phyloP scores from a whole-genome alignment of 1,140 invertebrate genomes.

The Pinna nobilis region DNA sequence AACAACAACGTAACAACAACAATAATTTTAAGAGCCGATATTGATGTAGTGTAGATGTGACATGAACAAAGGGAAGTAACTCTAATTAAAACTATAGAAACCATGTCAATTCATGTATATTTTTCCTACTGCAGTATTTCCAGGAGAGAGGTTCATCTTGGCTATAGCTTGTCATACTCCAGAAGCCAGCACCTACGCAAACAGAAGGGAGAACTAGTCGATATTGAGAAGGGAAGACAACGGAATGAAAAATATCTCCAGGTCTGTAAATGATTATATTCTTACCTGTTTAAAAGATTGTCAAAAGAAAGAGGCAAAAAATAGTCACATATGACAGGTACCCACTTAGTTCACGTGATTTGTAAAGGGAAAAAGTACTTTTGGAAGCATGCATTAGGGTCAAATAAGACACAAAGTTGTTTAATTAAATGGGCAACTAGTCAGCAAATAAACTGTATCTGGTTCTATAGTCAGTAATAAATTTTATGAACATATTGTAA shows the following conservation, averaged over 20 bases:
- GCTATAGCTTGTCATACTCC: slow-evolving; percentile 33
- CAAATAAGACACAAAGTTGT: neutral
- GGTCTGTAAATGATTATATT: too few species aligned
- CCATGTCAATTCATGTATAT: neutral
- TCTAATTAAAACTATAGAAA: neutral
- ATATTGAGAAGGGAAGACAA: slow-evolving; percentile 13
- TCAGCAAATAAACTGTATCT: neutral
- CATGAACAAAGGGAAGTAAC: neutral
- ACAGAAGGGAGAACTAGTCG: slow-evolving; percentile 1
- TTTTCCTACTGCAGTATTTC: slow-evolving; percentile 9
- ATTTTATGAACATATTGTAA: too few species aligned
- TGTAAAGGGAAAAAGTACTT: neutral
- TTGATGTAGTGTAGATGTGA: neutral
- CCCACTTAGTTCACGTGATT: neutral
- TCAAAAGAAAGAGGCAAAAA: neutral
- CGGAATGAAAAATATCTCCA: slow-evolving; percentile 34
- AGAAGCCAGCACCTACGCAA: slow-evolving; percentile 12
- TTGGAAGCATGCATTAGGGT: too few species aligned
- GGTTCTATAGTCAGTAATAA: too few species aligned
- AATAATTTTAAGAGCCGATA: neutral
- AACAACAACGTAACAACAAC: neutral
- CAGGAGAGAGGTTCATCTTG: slow-evolving; percentile 31
- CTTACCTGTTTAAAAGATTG: too few species aligned
- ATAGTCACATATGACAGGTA: neutral
- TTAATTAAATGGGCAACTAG: neutral